Evolutionary conservation across 1,140 invertebrate species (phyloP), one percentile per base, ranked within the genome.

Genomic region (Panagrolaimus sp.): DNA sequence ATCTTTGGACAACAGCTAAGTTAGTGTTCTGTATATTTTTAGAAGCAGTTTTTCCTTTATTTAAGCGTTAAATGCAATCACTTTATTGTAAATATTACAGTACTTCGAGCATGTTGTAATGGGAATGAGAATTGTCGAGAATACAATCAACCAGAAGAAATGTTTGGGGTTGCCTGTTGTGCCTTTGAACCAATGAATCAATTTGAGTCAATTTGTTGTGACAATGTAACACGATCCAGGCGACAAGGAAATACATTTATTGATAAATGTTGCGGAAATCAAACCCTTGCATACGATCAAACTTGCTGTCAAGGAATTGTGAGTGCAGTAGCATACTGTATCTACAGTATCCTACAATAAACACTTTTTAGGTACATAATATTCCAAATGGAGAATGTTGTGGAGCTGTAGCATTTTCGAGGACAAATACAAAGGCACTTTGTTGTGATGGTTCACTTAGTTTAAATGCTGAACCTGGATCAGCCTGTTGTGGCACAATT

Each of bases 261-360:
- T 15, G 77, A 76, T 45, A 46, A 68, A 44, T 76, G 75, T 48
- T 76, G 75, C 55, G 75, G 75, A 14, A 76, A 76, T 63, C 71
- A 76, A 65, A 76, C 75, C 1, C 68, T 76, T 26, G 63, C 73
- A n/a, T 76, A 79, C 55, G 76, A 79, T 58, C 75, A 76, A 58
- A 76, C 75, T n/a, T 76, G 75, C 67, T 76, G 75, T 62, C 71
- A 78, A 48, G 75, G 75, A n/a, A 48, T 76, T 44, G 74, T 73
- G 71, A 67, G 73, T 55, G 14, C 10, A 8, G 12, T 46, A 26
- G 32, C 38, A 58, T 32, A 71, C 24, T 14, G 21, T 28, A 69
- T 46, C 43, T 14, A 48, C 12, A 2, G 10, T 21, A n/a, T 52
- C 21, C 8, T n/a, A 21, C 12, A 21, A n/a, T 58, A 21, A 21